Base-by-base conservation (phyloP, 1,140 invertebrate species). In the Lucilia cuprina region DNA sequence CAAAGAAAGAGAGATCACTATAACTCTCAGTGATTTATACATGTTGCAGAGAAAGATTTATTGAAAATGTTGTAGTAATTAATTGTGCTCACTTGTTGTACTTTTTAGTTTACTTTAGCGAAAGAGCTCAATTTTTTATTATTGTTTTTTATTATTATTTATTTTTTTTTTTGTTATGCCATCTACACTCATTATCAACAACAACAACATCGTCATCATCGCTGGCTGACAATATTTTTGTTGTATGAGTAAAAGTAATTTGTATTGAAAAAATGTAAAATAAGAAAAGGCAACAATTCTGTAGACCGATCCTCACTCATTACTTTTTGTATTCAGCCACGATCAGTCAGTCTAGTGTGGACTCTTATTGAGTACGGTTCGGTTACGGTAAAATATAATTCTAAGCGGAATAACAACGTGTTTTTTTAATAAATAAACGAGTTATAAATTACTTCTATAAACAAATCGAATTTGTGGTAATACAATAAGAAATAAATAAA, bases 351-450 rank as follows among this genome's bases (percentile, higher is more conserved):
- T 80, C 77, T 80, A 80, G 47, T 80, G 41, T 80, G 77, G 77
- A 49, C 77, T 80, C 77, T 80, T 80, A 80, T 49, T 80, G 77
- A 80, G 77, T 80, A 49, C 77, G 77, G 77, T 80, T 50, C 77
- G 41, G 77, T 80, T 80, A 5, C 41, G 34, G 41, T 80, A 9
- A 49, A 41, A 41, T 41, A 41, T 5, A 41, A 41, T 41, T 41
- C 7, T 8, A 41, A 41, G 0, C 41, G 10, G 10, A 8, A 8
- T 41, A 41, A 5, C 41, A 41, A 41, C 41, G 41, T 41, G 41
- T 41, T 41, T n/a, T n/a, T n/a, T n/a, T 3, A 41, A 41, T 5
- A 10, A 41, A 41, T 41, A 41, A 41, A 41, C 41, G 41, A 41
- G 41, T 41, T 41, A 41, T 41, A 41, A 41, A 41, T 41, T 41